Evolutionary conservation across 1,140 invertebrate species (phyloP), one percentile per base, ranked within the genome.

Genomic region (Formica selysi): DNA sequence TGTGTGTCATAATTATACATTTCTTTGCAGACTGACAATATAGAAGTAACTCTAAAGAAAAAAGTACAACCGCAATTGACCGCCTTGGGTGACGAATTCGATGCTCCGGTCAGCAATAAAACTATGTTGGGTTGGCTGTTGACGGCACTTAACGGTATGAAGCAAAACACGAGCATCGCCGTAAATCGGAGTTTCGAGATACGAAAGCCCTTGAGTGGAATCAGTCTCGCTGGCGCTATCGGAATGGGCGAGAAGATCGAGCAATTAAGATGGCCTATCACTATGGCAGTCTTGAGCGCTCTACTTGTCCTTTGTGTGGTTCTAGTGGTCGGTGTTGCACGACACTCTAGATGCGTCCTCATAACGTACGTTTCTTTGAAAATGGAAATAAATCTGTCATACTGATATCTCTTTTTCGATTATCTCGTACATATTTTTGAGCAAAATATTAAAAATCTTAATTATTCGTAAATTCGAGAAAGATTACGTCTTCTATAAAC

Each of bases 291-390:
- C 5, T 95, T 98, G 83, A 97, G 97, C 83, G 95, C 97, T 61
- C 96, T 98, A 64, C 96, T 98, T 76, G 96, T 98, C 36, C 96
- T 98, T 41, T 98, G 97, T 93, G 96, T 98, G 81, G 96, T 98
- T 64, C 95, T 98, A 85, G 95, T 98, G 78, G 97, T 98, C 92
- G 98, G 98, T 87, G 97, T 98, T 83, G 97, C 97, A 70, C 96
- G 97, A 88, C 97, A 98, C 94, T 98, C 97, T 3, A 96, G 98
- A 89, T 98, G 97, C 94, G 97, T 97, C 29, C 96, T 98, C 67
- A 98, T 98, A 91, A 97, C 97, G 96, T 98, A 94, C 96, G 96
- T 95, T n/a, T 68, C 32, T 57, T 54, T 70, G 48, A 59, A 59
- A 81, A 16, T 22, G 5, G 32, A 16, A 54, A 19, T 26, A 26